These are phyloP conservation scores for Phaethornis superciliosus DNA, from an alignment of 2,113 vertebrate species.

Conservation along the genomic window DNA sequence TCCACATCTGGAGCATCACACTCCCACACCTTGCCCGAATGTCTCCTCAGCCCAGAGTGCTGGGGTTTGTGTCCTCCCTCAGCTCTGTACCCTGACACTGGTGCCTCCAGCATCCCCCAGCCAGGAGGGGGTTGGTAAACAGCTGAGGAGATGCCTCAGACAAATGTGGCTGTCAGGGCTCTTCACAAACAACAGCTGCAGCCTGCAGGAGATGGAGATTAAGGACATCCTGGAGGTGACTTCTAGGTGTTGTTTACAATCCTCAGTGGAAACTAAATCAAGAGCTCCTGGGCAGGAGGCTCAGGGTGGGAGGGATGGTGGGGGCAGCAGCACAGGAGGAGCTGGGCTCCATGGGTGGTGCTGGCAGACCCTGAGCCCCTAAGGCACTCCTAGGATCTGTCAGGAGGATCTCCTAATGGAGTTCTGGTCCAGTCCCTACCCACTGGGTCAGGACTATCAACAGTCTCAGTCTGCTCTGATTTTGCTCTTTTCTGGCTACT, in stretches of 20 bases:
- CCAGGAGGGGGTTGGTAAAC: neutral
- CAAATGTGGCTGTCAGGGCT: neutral
- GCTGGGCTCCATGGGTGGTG: neutral
- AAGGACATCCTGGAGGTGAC: neutral
- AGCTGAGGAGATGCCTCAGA: neutral
- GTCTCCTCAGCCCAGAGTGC: neutral
- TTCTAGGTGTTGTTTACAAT: neutral
- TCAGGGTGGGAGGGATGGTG: neutral
- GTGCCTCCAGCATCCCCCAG: neutral
- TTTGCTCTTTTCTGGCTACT: neutral
- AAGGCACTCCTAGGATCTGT: neutral
- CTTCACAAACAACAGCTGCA: neutral
- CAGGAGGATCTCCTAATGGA: neutral
- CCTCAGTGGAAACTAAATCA: neutral
- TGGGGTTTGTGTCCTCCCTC: neutral
- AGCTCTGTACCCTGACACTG: neutral
- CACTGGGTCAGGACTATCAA: accelerated
- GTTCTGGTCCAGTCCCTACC: neutral
- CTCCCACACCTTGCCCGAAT: neutral
- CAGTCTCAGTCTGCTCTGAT: accelerated
- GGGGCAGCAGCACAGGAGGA: neutral
- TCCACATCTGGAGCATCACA: neutral
- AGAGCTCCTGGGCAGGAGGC: neutral
- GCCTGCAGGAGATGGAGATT: neutral
- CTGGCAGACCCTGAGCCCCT: neutral